Conservation (phyloP, 2,888 invertebrate genomes). For the Myathropa florea region DNA sequence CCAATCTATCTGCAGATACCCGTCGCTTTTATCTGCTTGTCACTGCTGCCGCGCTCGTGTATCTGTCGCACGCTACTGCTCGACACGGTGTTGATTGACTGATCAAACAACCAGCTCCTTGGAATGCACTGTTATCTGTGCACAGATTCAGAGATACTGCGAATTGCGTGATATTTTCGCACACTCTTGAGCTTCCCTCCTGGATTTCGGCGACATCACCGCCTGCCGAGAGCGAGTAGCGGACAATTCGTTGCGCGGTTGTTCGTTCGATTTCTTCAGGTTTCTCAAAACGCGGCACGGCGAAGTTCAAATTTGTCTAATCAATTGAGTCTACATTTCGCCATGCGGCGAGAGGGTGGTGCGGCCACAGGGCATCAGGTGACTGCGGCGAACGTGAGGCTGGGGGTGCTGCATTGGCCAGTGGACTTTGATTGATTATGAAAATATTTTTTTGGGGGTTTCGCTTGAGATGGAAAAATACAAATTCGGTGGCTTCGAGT, state of each 20-base stretch:
- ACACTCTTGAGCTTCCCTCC: background rate
- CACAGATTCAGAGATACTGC: too few relatives aligned
- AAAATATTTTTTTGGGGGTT: background rate
- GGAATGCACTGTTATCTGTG: background rate
- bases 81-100: background rate
- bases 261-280: background rate
- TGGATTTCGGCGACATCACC: background rate
- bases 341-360: background rate
- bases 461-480: background rate
- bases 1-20: background rate
- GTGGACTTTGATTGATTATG: background rate
- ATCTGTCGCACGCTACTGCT: background rate
- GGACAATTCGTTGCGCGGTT: background rate
- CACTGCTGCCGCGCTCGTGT: too few relatives aligned
- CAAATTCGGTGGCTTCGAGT: background rate
- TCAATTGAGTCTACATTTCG: background rate
- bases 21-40: background rate
- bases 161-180: background rate
- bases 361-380: background rate
- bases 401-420: background rate
- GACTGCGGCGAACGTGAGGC: background rate
- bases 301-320: background rate
- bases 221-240: background rate
- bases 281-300: background rate
- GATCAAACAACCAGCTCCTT: background rate